Evolutionary conservation across 1,140 invertebrate genomes (phyloP), one percentile per base, ranked within the genome.

Genomic region (Agraylea sexmaculata): DNA sequence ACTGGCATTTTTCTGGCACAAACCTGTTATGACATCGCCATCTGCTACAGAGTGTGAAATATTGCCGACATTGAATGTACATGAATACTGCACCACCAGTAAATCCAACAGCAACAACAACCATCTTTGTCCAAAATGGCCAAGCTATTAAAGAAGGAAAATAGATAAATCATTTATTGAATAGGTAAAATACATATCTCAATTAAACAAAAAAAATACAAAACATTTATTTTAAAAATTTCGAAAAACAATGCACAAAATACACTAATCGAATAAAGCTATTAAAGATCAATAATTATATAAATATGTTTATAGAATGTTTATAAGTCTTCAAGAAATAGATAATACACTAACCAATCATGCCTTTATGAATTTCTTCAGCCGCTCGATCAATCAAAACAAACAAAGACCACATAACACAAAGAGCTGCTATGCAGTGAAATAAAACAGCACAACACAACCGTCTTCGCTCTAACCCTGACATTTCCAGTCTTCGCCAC

Each of bases 51-150:
- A 94, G 70, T 60, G 88, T 80, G 53, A 91, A 70, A 65, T 95
- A 96, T 67, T 91, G 84, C 58, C 88, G 87, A 60, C 89, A 93
- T 64, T 95, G 91, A 46, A 95, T 90, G 56, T 93, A 95, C 87
- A 95, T 93, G 59, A 95, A 95, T 27, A 95, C 87, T 36, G 91
- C 74, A 19, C 89, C 89, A 16, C 90, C 90, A n/a, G 87, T 90
- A 54, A 93, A 89, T 28, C 91, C 91, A 37, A 95, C 91, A 20
- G 88, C 87, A n/a, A 95, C 88, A 37, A 94, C 90, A 35, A 94
- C 86, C 41, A 96, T 65, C 66, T 95, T 96, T 41, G 89, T 94
- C 91, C 91, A 96, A 59, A 95, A 95, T 20, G 90, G 88, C 92
- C 92, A 96, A 50, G 91, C 88, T 66, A 81, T 55, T 57, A 70